Conservation (phyloP, 2,888 invertebrate species). For the Drosophila longiperda region DNA sequence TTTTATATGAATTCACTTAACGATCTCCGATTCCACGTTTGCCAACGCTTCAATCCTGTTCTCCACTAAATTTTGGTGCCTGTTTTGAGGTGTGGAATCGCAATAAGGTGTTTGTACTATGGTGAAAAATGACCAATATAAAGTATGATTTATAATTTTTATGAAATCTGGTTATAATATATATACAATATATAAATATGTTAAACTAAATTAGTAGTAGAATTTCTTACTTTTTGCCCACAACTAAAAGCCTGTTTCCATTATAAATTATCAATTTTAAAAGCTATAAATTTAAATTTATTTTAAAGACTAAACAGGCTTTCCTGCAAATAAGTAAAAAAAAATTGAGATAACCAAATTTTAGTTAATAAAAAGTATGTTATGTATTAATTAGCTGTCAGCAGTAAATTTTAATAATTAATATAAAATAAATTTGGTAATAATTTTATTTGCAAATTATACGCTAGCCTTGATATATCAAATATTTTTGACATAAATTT, state of each 20-base stretch:
- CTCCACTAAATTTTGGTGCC: slow-evolving; percentile 3
- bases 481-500: not conserved
- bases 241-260: not conserved
- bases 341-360: not conserved
- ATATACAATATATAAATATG: not conserved
- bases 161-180: no score
- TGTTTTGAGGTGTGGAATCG: slow-evolving; percentile 70
- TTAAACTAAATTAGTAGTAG: not conserved
- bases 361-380: not conserved
- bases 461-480: not conserved
- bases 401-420: no score
- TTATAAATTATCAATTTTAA: not conserved
- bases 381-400: not conserved
- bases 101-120: slow-evolving; percentile 58
- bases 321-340: not conserved
- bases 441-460: not conserved
- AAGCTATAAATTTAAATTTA: not conserved
- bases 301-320: not conserved
- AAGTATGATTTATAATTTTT: no score
- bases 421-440: not conserved
- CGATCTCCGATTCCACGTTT: slow-evolving; percentile 64
- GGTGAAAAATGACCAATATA: slow-evolving; percentile 5
- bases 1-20: slow-evolving; percentile 80
- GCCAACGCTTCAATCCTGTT: slow-evolving; percentile 48
- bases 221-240: not conserved